phyloP scores from a whole-genome alignment of 2,888 invertebrate species.

The Eupithecia exiguata region DNA sequence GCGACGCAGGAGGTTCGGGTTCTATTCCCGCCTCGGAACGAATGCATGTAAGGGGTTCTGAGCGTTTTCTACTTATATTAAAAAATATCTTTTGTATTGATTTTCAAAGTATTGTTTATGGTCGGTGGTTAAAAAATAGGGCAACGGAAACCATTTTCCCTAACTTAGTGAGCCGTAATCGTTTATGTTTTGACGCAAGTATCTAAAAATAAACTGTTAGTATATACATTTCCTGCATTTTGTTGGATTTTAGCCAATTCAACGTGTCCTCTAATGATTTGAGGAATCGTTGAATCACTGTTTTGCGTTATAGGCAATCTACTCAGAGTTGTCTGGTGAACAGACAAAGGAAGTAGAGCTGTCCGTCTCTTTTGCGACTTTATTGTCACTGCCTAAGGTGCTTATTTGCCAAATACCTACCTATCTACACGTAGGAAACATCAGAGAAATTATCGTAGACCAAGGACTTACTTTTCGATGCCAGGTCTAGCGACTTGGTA shows the following conservation, averaged over 20 bases:
- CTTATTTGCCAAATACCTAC: not conserved
- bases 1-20: too few relatives aligned
- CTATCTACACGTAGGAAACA: not conserved
- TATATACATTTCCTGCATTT: slow-evolving; percentile 39
- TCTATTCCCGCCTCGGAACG: too few relatives aligned
- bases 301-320: not conserved
- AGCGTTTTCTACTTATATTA: too few relatives aligned
- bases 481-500: slow-evolving; percentile 75
- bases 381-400: not conserved
- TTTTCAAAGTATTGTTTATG: not conserved
- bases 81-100: too few relatives aligned
- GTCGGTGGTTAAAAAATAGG: not conserved
- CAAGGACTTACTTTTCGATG: slow-evolving; percentile 67
- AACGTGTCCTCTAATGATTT: slow-evolving; percentile 31
- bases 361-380: not conserved
- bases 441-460: not conserved
- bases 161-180: not conserved
- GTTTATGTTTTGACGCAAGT: slow-evolving; percentile 15
- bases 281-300: slow-evolving; percentile 15
- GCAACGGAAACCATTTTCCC: not conserved
- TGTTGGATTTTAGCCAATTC: slow-evolving; percentile 60
- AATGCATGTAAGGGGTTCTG: too few relatives aligned
- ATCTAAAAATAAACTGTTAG: slow-evolving; percentile 53
- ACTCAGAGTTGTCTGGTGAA: not conserved
- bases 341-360: not conserved